phyloP scores from a whole-genome alignment of 2,113 vertebrate genomes.

The Podilymbus podiceps region DNA sequence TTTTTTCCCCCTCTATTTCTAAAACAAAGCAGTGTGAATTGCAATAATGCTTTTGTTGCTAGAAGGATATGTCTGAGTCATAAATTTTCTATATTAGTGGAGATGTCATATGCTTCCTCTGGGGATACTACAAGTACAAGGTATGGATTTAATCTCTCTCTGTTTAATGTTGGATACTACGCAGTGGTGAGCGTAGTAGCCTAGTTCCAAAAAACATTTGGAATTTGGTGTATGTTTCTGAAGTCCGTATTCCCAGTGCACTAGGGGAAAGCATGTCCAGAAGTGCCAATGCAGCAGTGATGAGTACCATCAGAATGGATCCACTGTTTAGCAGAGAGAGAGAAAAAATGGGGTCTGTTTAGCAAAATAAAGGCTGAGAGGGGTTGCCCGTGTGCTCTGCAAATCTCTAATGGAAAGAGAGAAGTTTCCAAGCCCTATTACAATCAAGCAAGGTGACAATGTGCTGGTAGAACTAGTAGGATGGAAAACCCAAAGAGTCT shows the following conservation, averaged over 20 bases:
- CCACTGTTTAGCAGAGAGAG: neutral
- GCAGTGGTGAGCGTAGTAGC: neutral
- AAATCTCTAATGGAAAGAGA: neutral
- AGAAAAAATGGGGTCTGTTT: neutral
- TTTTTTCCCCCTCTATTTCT: neutral
- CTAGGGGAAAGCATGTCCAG: neutral
- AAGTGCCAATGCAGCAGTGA: neutral
- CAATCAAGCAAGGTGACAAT: neutral
- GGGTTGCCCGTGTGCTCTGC: neutral
- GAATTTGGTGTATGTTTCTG: neutral
- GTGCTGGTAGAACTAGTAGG: neutral
- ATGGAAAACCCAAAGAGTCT: neutral
- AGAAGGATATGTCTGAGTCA: neutral
- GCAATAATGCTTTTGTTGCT: neutral
- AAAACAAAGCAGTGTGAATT: neutral
- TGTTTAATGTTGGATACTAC: neutral
- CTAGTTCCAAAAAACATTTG: neutral
- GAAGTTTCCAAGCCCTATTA: neutral
- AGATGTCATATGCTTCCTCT: neutral
- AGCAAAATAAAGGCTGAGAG: neutral
- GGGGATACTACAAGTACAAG: neutral
- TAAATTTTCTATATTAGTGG: neutral
- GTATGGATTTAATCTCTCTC: neutral
- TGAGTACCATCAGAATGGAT: neutral
- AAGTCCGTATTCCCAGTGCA: neutral